phyloP scores from a whole-genome alignment of 2,888 invertebrate genomes.

The Tribolium freemani region DNA sequence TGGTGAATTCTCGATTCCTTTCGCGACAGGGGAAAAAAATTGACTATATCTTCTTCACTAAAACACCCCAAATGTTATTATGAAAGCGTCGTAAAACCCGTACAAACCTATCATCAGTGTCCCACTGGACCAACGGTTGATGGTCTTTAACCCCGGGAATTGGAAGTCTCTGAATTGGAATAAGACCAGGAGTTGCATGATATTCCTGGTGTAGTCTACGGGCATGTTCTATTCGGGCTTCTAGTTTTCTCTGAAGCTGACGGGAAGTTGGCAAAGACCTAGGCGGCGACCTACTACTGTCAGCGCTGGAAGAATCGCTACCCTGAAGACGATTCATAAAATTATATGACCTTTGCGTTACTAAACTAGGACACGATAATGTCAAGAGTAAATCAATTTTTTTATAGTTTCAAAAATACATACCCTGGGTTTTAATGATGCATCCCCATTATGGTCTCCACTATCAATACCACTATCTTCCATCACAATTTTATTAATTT shows the following conservation, averaged over 20 bases:
- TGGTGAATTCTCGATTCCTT: conserved; percentile 68
- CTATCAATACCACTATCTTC: conserved; percentile 72
- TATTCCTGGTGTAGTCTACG: conserved; percentile 68
- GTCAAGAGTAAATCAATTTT: not conserved
- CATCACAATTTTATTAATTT: conserved; percentile 57
- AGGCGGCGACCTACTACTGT: conserved; percentile 63
- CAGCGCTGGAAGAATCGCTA: conserved; percentile 66
- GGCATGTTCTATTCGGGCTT: conserved; percentile 67
- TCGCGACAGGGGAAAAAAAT: conserved; percentile 69
- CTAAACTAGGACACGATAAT: not conserved
- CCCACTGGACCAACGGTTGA: conserved; percentile 74
- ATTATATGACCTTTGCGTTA: not conserved
- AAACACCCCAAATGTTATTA: conserved; percentile 15
- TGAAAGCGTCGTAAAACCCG: not conserved
- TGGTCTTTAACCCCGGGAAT: conserved; percentile 70
- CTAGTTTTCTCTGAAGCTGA: conserved; percentile 65
- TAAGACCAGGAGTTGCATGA: conserved; percentile 65
- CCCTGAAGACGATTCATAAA: conserved; percentile 52
- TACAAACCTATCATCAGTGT: conserved; percentile 70
- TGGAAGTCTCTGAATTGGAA: conserved; percentile 70
- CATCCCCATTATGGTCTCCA: conserved; percentile 68
- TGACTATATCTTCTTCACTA: conserved; percentile 70
- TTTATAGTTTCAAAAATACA: conserved; percentile 19
- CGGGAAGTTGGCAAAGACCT: conserved; percentile 59
- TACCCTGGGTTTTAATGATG: conserved; percentile 57